Percentiles rank a stretch among this genome's conserved stretches.
Conservation (phyloP, 1,140 invertebrate species). For the Eupristina koningsbergeri region DNA sequence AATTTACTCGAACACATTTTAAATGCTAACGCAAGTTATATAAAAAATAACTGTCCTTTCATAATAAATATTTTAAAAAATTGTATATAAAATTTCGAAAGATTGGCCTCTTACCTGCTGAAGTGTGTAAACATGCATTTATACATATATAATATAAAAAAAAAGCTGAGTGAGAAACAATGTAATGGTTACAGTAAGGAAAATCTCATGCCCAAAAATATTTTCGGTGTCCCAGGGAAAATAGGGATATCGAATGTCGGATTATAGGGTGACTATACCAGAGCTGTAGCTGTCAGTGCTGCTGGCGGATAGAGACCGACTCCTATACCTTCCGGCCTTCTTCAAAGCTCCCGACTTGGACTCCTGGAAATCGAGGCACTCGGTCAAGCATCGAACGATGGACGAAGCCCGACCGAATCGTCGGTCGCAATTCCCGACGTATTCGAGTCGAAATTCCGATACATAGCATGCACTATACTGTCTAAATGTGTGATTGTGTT, state of each 20-base stretch:
- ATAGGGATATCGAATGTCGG: not conserved
- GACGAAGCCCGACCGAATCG: not conserved
- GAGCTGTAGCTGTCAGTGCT: constrained; percentile 95
- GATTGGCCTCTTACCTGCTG: not conserved
- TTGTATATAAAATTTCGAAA: not conserved
- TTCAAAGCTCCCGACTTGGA: constrained; percentile 84
- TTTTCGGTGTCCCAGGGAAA: not conserved
- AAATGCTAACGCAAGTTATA: not conserved
- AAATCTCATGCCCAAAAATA: not conserved
- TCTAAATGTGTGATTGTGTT: not conserved
- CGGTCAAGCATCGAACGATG: constrained; percentile 32
- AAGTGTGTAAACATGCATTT: not conserved
- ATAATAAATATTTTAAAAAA: not conserved
- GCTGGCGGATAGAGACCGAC: constrained; percentile 91
- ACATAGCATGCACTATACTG: not conserved
- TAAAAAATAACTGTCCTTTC: too few species aligned
- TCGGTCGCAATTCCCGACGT: not conserved
- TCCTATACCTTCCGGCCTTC: constrained; percentile 88
- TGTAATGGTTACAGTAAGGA: not conserved
- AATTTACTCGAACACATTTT: not conserved
- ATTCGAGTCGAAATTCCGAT: not conserved
- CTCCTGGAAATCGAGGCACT: constrained; percentile 70
- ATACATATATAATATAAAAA: not conserved
- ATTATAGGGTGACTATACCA: constrained; percentile 73
- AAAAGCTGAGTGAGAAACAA: not conserved